A percentile compares a stretch with the other conserved stretches of the same genome.
Evolutionary conservation across 2,888 invertebrate species (phyloP).

Genomic region (Trichopria drosophilae): DNA sequence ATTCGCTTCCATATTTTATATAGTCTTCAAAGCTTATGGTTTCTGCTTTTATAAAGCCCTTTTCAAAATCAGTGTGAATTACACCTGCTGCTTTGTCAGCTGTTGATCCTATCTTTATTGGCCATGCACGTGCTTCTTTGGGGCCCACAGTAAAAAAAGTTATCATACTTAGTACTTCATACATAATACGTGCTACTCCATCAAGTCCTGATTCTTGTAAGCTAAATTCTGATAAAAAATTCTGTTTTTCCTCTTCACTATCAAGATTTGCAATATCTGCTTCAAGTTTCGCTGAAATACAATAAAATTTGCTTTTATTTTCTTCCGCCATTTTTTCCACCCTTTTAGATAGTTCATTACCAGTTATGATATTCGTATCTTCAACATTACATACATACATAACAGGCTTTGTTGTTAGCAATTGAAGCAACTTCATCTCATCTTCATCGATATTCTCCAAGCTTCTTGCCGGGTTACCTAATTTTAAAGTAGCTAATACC

Average conservation of each 20-base stretch:
- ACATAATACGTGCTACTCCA: slow-evolving; percentile 16
- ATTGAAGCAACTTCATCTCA: slow-evolving; percentile 14
- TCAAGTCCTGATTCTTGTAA: slow-evolving; percentile 25
- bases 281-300: slow-evolving; percentile 19
- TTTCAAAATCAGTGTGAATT: slow-evolving; percentile 35
- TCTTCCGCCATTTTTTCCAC: slow-evolving; percentile 14
- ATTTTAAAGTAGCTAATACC: slow-evolving; percentile 16
- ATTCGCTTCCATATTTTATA: slow-evolving; percentile 24
- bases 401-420: slow-evolving; percentile 30
- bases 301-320: slow-evolving; percentile 16
- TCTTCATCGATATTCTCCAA: slow-evolving; percentile 14
- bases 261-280: slow-evolving; percentile 18
- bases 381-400: slow-evolving; percentile 28
- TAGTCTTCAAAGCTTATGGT: slow-evolving; percentile 26
- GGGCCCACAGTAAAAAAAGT: slow-evolving; percentile 31
- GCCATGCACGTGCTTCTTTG: slow-evolving; percentile 32
- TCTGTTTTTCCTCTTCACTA: slow-evolving; percentile 23
- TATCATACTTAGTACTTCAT: slow-evolving; percentile 27
- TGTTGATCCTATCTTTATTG: slow-evolving; percentile 24
- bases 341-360: slow-evolving; percentile 23
- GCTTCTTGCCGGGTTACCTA: slow-evolving; percentile 18
- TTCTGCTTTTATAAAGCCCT: slow-evolving; percentile 32
- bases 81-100: slow-evolving; percentile 29
- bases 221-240: slow-evolving; percentile 20
- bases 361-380: slow-evolving; percentile 18